Evolutionary conservation across 1,140 invertebrate species (phyloP), one percentile per base, ranked within the genome.

Genomic region (Eciton burchellii): DNA sequence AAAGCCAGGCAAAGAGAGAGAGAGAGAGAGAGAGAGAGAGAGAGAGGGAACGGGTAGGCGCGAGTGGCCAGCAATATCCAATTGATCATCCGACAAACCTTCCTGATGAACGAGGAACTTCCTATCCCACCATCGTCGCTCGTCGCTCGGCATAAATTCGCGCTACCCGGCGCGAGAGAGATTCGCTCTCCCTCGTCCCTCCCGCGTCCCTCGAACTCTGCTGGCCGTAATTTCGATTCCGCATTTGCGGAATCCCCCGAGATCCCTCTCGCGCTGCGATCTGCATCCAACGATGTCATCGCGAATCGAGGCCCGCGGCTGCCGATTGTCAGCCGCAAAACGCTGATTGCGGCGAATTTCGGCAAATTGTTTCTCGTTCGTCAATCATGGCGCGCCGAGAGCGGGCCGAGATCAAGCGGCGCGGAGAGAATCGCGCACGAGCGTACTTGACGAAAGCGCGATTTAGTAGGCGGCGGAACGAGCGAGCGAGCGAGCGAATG

Each of bases 61-160:
- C 88, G 90, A 82, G 29, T 62, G 86, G 90, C 90, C 90, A 90
- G 89, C 90, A 89, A 92, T 91, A 91, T 92, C 90, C 90, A 91
- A 92, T 92, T 92, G 91, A 92, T 92, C 91, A 91, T 91, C 90
- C 89, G 89, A 89, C 90, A 91, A 91, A 91, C 87, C 90, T 89
- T 89, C 87, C 86, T 89, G 87, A 87, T 88, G 88, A 90, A 91
- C 90, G 90, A 92, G 91, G 73, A 88, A 88, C 86, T 88, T 88
- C 86, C 86, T 88, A 88, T 88, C 82, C 81, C 84, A 73, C 81
- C 84, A 24, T 72, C 77, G 77, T 82, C 63, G 79, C 72, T 66
- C 63, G 65, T 68, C 84, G n/a, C n/a, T 43, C n/a, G 24, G 72
- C 56, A 77, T 41, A 73, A 87, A 87, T 72, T 74, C 77, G 66